phyloP scores from a whole-genome alignment of 2,797 vertebrate species.

The Eurystomus glaucurus region DNA sequence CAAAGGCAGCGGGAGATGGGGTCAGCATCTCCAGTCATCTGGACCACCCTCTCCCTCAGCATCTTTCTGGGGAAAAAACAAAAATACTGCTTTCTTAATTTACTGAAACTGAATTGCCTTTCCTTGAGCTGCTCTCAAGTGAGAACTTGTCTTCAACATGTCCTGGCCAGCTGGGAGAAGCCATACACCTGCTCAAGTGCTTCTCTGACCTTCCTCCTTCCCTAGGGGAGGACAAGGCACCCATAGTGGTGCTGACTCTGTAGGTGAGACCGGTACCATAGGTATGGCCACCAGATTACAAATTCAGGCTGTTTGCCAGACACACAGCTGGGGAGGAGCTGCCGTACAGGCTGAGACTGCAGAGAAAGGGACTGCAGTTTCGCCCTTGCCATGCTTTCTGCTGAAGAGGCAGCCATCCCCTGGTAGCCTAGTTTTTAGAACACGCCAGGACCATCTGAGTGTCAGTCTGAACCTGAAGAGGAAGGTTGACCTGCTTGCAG shows the following conservation, averaged over 20 bases:
- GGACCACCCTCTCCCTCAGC: neutral
- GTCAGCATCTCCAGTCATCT: neutral
- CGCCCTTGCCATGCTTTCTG: fast-evolving
- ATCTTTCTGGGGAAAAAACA: neutral
- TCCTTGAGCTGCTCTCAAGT: neutral
- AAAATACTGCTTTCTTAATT: neutral
- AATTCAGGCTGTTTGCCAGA: neutral
- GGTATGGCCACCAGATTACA: neutral
- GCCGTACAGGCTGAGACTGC: fast-evolving
- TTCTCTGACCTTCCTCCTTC: neutral
- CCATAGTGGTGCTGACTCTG: fast-evolving
- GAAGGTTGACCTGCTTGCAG: neutral
- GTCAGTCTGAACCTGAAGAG: neutral
- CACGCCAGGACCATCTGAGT: neutral
- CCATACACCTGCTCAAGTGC: neutral
- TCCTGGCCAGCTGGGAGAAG: neutral
- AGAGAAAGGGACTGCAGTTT: neutral
- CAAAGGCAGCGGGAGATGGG: neutral
- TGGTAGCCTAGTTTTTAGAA: neutral
- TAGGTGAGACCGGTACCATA: neutral
- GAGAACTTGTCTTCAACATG: neutral
- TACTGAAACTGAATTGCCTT: neutral
- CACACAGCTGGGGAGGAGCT: neutral
- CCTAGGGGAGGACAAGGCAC: neutral
- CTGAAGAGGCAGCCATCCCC: fast-evolving